Percentiles rank a stretch among this genome's conserved stretches.
These are phyloP conservation scores for Lophius americanus DNA, from an alignment of 2,797 vertebrate species.

Conservation along the genomic window DNA sequence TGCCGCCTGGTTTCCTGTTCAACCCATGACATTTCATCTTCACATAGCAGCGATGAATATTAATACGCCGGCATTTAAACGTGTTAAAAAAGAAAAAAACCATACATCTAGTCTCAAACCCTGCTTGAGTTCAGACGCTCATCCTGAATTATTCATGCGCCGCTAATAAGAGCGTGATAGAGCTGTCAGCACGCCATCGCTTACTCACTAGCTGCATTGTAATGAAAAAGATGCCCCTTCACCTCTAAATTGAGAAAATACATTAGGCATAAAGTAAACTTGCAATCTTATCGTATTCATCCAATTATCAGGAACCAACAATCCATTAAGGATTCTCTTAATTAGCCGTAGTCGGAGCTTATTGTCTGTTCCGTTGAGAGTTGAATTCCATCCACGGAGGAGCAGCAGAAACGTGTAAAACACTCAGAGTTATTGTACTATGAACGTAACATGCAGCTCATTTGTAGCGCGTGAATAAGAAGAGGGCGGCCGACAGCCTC, in stretches of 20 bases:
- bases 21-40: not conserved
- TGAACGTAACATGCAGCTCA: not conserved
- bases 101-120: not conserved
- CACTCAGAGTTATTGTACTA: not conserved
- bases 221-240: constrained; percentile 16
- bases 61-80: constrained; percentile 15
- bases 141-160: constrained; percentile 4
- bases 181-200: constrained; percentile 21
- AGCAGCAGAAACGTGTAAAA: not conserved
- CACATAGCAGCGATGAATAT: not conserved
- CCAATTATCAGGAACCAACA: constrained; percentile 32
- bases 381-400: constrained; percentile 7
- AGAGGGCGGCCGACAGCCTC: constrained; percentile 1
- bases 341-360: constrained; percentile 36
- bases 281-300: constrained; percentile 20
- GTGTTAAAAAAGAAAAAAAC: not conserved
- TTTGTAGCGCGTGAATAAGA: not conserved
- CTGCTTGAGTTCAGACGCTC: constrained; percentile 6
- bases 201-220: constrained; percentile 25
- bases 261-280: constrained; percentile 30
- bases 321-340: constrained; percentile 16
- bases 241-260: constrained; percentile 11
- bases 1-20: not conserved
- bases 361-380: not conserved
- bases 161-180: constrained; percentile 20